These are phyloP conservation scores for Caenorhabditis plicata DNA, from an alignment of 2,888 invertebrate species.

Conservation along the genomic window DNA sequence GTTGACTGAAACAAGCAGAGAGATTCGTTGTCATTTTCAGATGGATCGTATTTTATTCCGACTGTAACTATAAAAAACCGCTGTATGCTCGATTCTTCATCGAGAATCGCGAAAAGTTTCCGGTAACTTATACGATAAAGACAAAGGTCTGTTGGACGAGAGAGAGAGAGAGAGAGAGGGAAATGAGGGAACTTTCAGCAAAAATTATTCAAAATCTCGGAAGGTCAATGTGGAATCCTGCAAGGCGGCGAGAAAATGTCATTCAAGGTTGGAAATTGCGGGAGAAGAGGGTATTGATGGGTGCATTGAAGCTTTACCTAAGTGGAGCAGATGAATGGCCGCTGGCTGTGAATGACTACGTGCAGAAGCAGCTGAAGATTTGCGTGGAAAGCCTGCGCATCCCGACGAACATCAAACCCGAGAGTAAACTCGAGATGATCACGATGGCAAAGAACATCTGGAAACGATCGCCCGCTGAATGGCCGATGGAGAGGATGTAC, in stretches of 20 bases:
- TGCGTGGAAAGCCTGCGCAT: constrained; percentile 26
- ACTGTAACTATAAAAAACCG: constrained; percentile 15
- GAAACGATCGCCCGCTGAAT: constrained; percentile 18
- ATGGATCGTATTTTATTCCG: constrained; percentile 27
- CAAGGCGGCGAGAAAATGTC: constrained; percentile 6
- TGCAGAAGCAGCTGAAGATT: constrained; percentile 19
- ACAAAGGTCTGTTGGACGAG: constrained; percentile 3
- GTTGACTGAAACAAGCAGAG: not conserved
- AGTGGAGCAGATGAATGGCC: constrained; percentile 29
- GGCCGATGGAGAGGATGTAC: constrained; percentile 28
- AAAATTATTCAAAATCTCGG: constrained; percentile 8
- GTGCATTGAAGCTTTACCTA: constrained; percentile 13
- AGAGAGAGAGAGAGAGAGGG: not conserved
- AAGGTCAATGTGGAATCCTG: constrained; percentile 13
- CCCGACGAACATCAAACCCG: constrained; percentile 21
- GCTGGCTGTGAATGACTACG: constrained; percentile 11
- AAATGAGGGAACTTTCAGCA: no score
- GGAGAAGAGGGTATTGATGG: no score
- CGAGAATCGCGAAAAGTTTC: constrained; percentile 25
- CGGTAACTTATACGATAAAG: constrained; percentile 23
- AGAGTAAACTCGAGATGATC: constrained; percentile 6
- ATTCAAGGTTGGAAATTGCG: constrained; percentile 1
- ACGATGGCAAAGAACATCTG: constrained; percentile 18
- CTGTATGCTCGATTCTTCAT: constrained; percentile 19
- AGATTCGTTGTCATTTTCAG: not conserved